Base-by-base conservation (phyloP, 2,888 invertebrate species). In the Rhagium mordax region DNA sequence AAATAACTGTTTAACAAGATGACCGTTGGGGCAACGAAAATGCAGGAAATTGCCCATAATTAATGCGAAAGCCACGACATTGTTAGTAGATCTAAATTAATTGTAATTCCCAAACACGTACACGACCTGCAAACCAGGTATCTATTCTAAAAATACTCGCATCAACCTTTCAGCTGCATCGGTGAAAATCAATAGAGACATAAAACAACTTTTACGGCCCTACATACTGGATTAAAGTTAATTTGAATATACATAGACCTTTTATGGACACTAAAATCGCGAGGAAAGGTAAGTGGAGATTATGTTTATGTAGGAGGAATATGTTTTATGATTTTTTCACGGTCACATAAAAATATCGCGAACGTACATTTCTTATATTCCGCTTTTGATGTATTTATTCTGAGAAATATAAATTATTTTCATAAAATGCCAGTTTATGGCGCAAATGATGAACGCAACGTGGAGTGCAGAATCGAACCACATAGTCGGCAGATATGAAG, bases 191-290 rank as follows among this genome's bases (percentile, higher is more conserved):
- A 57, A 57, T 67, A 67, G 15, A 67, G 20, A 57, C 13, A 59
- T 21, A 41, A 57, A 60, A 60, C 15, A 24, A 41, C 27, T 21
- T 41, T 65, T 20, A 27, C n/a, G 18, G 18, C 68, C 62, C 66
- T 71, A 47, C 70, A 68, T 74, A 64, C 51, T 27, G 10, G 51
- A 20, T 64, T 65, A 59, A 60, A 53, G 74, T 74, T 77, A 78
- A 79, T 81, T 78, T 78, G 78, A 79, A 81, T 79, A 79, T 75
- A 76, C 74, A 77, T 79, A 72, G 53, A 66, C 72, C 67, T 81
- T 81, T 80, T 78, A 76, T 72, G 71, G 59, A 55, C 71, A 74
- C 68, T 80, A 80, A 80, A 80, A 74, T 68, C 71, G 33, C 64
- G 73, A 62, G 77, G 73, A 70, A 78, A 80, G 79, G 79, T 80